Conservation (phyloP, 2,113 vertebrate genomes). For the Trematocara stigmaticum region DNA sequence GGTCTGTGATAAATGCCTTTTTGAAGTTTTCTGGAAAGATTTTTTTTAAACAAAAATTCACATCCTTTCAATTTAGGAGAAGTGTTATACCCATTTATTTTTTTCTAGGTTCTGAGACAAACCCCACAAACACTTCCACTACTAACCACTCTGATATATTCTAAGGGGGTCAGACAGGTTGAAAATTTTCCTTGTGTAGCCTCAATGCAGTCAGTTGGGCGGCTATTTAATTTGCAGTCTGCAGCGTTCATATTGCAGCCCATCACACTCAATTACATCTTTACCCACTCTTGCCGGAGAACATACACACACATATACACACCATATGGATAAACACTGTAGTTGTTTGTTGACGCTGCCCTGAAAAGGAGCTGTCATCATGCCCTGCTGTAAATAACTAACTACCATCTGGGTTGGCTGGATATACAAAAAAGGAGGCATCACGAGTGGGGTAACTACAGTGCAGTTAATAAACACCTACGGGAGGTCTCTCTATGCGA, state of each 20-base stretch:
- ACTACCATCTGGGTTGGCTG: slow-evolving; percentile 19
- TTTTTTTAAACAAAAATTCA: background rate
- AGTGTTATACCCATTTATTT: background rate
- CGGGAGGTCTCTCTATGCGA: background rate
- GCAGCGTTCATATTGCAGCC: background rate
- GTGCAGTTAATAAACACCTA: slow-evolving; percentile 40
- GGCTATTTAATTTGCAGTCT: background rate
- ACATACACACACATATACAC: background rate
- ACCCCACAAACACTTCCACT: background rate
- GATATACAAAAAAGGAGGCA: slow-evolving; percentile 6
- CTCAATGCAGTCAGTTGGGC: background rate
- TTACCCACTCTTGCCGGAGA: background rate
- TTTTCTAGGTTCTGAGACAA: background rate
- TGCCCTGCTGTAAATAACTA: slow-evolving; percentile 31
- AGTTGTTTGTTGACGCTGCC: background rate
- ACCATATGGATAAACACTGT: background rate
- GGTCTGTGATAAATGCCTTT: background rate
- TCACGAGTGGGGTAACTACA: slow-evolving; percentile 2
- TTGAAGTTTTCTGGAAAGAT: background rate
- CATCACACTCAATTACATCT: background rate
- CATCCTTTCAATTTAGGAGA: background rate
- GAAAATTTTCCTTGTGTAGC: background rate
- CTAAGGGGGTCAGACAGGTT: background rate
- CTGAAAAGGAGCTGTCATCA: background rate
- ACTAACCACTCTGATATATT: background rate